phyloP scores from a whole-genome alignment of 2,113 vertebrate species.

The Columbina picui region DNA sequence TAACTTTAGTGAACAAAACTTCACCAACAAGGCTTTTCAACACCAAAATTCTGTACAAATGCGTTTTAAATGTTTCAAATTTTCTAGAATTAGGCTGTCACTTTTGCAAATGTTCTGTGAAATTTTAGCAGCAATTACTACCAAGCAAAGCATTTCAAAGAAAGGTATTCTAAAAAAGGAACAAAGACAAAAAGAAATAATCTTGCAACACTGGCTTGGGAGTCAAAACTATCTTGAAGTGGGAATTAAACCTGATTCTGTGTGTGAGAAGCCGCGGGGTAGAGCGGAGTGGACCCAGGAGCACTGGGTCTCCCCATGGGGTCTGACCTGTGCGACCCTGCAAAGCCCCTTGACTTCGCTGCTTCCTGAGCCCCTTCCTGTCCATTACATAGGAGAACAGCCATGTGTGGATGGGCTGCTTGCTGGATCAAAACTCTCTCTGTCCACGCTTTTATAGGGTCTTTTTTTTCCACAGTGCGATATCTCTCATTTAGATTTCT shows the following conservation, averaged over 20 bases:
- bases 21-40: conserved; percentile 26
- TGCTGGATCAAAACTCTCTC: background rate
- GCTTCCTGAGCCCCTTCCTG: background rate
- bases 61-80: conserved; percentile 58
- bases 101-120: conserved; percentile 47
- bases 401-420: background rate
- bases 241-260: background rate
- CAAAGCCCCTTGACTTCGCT: background rate
- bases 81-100: conserved; percentile 72
- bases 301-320: background rate
- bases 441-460: background rate
- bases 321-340: background rate
- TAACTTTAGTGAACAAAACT: conserved; percentile 38
- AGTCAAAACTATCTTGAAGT: conserved; percentile 25
- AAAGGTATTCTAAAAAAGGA: conserved; percentile 45
- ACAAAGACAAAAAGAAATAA: background rate
- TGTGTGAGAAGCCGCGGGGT: rapidly evolving
- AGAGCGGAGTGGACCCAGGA: rapidly evolving
- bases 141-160: conserved; percentile 24
- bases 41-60: conserved; percentile 40
- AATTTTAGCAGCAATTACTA: conserved; percentile 68
- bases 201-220: background rate
- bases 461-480: rapidly evolving
- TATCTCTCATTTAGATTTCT: background rate
- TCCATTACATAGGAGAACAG: rapidly evolving